Percentiles rank a stretch among this genome's conserved stretches.
These are phyloP conservation scores for Cliona cf. orientalis DNA, from an alignment of 37 sponge, comb jelly and placozoan genomes.

Conservation along the genomic window DNA sequence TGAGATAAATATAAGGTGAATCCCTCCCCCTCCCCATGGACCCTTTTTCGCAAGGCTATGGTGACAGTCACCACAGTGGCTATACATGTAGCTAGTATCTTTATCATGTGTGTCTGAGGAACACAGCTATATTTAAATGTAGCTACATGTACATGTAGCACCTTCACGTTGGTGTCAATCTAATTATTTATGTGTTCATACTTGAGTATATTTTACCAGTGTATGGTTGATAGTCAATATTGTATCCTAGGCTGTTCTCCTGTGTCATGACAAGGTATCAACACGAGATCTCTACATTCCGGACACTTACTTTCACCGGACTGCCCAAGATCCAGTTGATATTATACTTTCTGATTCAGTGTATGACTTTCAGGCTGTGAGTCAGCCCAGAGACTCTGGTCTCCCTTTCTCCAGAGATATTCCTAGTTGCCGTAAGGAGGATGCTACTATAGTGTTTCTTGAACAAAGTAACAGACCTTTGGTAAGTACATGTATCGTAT, in stretches of 20 bases:
- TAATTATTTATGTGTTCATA: no score
- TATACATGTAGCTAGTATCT: no score
- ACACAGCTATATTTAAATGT: no score
- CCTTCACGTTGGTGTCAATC: no score
- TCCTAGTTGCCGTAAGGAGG: constrained; percentile 56
- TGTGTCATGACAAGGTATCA: constrained; percentile 86
- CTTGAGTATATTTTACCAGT: no score
- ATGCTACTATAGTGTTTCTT: constrained; percentile 68
- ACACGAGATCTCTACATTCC: constrained; percentile 72
- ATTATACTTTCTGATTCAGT: constrained; percentile 48
- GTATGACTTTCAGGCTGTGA: constrained; percentile 20
- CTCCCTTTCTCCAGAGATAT: constrained; percentile 47
- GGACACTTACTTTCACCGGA: constrained; percentile 21
- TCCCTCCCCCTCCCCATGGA: no score
- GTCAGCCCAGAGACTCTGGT: not conserved
- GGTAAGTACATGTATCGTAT: constrained; percentile 29
- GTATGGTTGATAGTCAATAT: no score
- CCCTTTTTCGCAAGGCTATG: no score
- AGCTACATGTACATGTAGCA: no score
- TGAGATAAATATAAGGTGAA: no score
- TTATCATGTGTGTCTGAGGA: no score
- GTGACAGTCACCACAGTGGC: no score
- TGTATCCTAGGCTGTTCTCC: constrained; percentile 70
- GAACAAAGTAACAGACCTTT: constrained; percentile 71
- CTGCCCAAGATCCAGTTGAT: constrained; percentile 57